Conservation (phyloP, 2,113 vertebrate genomes). For the Electrona antarctica region DNA sequence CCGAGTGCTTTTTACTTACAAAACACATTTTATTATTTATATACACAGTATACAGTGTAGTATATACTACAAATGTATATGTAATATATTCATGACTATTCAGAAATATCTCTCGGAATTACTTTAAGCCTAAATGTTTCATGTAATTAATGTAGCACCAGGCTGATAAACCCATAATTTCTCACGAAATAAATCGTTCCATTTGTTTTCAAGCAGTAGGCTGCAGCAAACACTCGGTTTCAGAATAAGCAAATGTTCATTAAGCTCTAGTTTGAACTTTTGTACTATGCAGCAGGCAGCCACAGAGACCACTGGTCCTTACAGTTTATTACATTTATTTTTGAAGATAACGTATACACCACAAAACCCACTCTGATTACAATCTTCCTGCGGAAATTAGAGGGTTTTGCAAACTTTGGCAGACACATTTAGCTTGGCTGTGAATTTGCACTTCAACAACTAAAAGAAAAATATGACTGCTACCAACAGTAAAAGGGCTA, state of each 20-base stretch:
- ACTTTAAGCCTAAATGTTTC: neutral
- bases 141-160: constrained; percentile 15
- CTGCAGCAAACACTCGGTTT: neutral
- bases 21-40: too few relatives aligned
- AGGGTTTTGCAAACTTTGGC: constrained; percentile 26
- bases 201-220: neutral
- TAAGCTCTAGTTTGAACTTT: constrained; percentile 24
- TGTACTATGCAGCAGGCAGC: neutral
- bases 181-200: constrained; percentile 3
- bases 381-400: constrained; percentile 25
- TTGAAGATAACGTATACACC: constrained; percentile 24
- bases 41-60: too few relatives aligned
- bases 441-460: constrained; percentile 25
- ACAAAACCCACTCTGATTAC: constrained; percentile 41
- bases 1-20: constrained; percentile 19
- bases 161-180: constrained; percentile 25
- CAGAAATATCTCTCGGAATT: constrained; percentile 14
- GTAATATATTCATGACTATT: too few relatives aligned
- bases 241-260: neutral
- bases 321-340: constrained; percentile 2
- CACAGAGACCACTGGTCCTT: constrained; percentile 13
- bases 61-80: too few relatives aligned
- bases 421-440: constrained; percentile 28
- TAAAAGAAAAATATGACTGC: neutral
- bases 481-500: neutral